phyloP scores from a whole-genome alignment of 2,888 invertebrate species.

The Oxystoma pomonae region DNA sequence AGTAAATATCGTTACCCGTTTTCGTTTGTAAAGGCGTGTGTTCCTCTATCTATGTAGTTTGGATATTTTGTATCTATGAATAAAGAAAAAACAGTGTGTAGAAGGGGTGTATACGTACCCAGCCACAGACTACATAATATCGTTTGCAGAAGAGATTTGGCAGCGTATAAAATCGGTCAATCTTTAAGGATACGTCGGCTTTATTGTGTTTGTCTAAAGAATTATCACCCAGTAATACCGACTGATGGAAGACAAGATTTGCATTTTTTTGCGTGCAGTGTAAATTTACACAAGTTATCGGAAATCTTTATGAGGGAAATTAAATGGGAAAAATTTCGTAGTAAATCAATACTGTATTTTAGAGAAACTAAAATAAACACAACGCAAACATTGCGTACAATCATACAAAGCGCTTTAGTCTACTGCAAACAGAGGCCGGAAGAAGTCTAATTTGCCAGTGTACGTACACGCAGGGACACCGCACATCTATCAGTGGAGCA shows the following conservation, averaged over 20 bases:
- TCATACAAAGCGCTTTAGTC: too few relatives aligned
- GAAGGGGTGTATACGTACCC: background rate
- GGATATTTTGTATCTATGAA: background rate
- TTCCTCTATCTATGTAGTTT: too few relatives aligned
- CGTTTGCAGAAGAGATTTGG: constrained; percentile 47
- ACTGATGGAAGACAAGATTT: constrained; percentile 5
- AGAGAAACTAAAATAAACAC: too few relatives aligned
- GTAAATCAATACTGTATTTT: background rate
- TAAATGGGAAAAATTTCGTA: background rate
- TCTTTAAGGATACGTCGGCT: constrained; percentile 46
- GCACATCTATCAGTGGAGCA: too few relatives aligned
- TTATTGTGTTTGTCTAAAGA: constrained; percentile 39
- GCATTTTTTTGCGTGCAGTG: background rate
- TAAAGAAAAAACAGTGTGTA: background rate
- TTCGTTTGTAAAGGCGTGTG: too few relatives aligned
- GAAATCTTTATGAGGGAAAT: background rate
- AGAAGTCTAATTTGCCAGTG: too few relatives aligned
- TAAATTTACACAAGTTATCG: background rate
- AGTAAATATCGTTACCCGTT: too few relatives aligned
- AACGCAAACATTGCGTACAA: too few relatives aligned
- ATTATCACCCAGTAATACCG: constrained; percentile 33
- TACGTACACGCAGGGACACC: too few relatives aligned
- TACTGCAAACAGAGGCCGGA: too few relatives aligned
- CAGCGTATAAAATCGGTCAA: constrained; percentile 39
- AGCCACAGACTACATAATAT: constrained; percentile 42